Evolutionary conservation across 2,113 vertebrate species (phyloP), one percentile per base, ranked within the genome.

Genomic region (Xiphophorus couchianus): DNA sequence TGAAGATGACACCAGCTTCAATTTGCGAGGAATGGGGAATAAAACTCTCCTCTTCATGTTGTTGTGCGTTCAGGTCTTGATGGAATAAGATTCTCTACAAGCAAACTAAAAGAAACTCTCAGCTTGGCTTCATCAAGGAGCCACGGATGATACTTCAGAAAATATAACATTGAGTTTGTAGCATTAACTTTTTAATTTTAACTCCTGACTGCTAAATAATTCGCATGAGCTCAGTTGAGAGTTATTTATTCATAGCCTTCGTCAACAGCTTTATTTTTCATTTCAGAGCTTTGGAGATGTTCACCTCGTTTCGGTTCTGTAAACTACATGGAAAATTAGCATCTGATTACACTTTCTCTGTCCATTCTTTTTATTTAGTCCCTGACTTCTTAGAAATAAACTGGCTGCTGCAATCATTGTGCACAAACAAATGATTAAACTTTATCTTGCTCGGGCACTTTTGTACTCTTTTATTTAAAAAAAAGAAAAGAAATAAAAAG

Each of bases 1-100:
- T 37, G 37, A 61, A 70, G 54, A 80, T 62, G 65, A 39, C 70
- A 66, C 39, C 14, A 64, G 31, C 69, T 67, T 84, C 37, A 69
- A 54, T 69, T 66, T 69, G 65, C 54, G 27, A n/a, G 12, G 58
- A 28, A 69, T 25, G 42, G 37, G 7, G 17, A 74, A 63, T 83
- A 66, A 78, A 60, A 72, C 33, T n/a, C 39, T 5, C 33, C 15
- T 65, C 35, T 37, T 73, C 17, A 22, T 74, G 63, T 71, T 70
- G 42, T 48, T 77, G 29, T 39, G 73, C 61, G 33, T 8, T 85
- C 48, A 72, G 10, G 25, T 37, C 30, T 60, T 51, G 7, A 48
- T 37, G 48, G 66, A 61, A 42, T 35, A 54, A 1, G 17, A n/a
- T 35, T 78, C 67, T 74, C 3, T 67, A 19, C 58, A 71, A 64